Evolutionary conservation across 2,113 vertebrate species (phyloP), one percentile per base, ranked within the genome.

Genomic region (Nothoprocta perdicaria): DNA sequence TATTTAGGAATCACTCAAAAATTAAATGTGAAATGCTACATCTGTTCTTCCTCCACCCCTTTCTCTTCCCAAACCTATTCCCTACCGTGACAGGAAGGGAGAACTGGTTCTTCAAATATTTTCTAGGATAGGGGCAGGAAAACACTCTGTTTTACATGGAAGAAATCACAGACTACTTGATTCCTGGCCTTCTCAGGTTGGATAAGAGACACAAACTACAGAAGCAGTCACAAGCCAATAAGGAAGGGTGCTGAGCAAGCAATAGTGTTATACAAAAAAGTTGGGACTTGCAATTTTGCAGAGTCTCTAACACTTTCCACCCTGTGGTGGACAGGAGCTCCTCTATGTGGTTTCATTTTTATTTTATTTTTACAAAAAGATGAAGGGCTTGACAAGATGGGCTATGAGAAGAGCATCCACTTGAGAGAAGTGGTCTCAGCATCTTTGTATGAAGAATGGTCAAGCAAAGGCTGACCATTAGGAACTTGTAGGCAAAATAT

Each of bases 21-120:
- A 89, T 52, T 69, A 6, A 27, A 80, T 6, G 61, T 90, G 92
- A 95, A 95, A 94, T 94, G 93, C 93, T 96, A 96, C 94, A 95
- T 95, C 85, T 92, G 72, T 67, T 92, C 61, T 88, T 90, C 43
- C 33, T 85, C 75, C 2, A 19, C 55, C 76, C 67, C 65, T 0
- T 89, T 76, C 40, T 91, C 85, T 89, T 92, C 76, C 68, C 88
- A 94, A 95, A 69, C 85, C 79, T 55, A 11, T 66, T 92, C 58
- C 71, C 29, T 55, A 62, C 65, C 74, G 68, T 84, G 57, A 69
- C 33, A 65, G 38, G 84, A 87, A 33, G 55, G 72, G 41, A 90
- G 71, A 84, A 58, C 27, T 82, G 72, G 26, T 48, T 75, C 63
- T 71, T 86, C 69, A 38, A 73, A 83, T 50, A 26, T 84, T 45